phyloP scores from a whole-genome alignment of 2,113 vertebrate species.

The Heterocephalus glaber region DNA sequence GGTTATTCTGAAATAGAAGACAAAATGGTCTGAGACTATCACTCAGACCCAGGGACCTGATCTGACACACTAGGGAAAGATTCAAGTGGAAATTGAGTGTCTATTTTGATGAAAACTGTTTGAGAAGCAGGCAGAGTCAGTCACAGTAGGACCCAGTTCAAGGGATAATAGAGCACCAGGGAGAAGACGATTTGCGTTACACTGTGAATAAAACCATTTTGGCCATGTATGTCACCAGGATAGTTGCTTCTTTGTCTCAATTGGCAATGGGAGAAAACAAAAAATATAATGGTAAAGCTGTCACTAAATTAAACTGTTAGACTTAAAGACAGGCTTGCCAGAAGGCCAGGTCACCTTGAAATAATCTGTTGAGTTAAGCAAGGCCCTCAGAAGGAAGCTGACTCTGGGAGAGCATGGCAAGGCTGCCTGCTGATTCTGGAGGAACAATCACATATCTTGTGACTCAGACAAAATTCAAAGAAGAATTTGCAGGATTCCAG shows the following conservation, averaged over 20 bases:
- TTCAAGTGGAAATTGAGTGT: background rate
- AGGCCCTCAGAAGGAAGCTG: background rate
- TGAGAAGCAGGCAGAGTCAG: background rate
- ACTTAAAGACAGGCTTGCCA: background rate
- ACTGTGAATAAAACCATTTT: background rate
- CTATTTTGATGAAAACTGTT: background rate
- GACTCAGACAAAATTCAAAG: background rate
- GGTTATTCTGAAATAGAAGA: background rate
- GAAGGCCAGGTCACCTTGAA: background rate
- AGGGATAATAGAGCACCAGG: background rate
- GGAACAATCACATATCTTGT: background rate
- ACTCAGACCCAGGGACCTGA: background rate
- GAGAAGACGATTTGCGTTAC: background rate
- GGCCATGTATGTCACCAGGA: background rate
- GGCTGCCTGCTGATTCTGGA: background rate
- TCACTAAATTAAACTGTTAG: background rate
- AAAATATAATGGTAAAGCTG: background rate
- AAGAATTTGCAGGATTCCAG: background rate
- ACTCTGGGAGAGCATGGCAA: background rate
- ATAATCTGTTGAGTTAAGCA: background rate
- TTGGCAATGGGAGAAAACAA: background rate
- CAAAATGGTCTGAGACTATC: background rate
- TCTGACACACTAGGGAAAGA: background rate
- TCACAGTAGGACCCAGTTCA: background rate
- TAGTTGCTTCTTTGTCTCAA: background rate